phyloP scores from a whole-genome alignment of 2,113 vertebrate genomes.

The Leucosticte australis region DNA sequence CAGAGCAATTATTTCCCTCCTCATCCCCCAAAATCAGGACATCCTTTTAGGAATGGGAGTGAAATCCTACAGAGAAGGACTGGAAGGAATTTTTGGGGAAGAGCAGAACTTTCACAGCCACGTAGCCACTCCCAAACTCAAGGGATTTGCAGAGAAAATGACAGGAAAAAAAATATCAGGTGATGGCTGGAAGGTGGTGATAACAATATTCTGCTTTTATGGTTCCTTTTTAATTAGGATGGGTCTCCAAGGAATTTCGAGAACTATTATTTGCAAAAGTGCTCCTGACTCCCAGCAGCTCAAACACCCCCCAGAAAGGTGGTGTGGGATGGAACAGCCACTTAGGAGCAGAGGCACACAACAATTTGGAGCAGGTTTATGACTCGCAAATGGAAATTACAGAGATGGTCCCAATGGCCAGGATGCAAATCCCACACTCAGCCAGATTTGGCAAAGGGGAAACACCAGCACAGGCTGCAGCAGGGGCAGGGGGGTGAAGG shows the following conservation, averaged over 20 bases:
- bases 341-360: not conserved
- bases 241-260: not conserved
- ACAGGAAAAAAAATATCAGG: not conserved
- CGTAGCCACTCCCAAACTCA: rapidly evolving
- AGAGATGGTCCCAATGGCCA: not conserved
- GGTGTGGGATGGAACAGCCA: not conserved
- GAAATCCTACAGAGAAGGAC: not conserved
- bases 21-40: not conserved
- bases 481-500: not conserved
- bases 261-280: not conserved
- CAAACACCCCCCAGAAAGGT: not conserved
- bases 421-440: constrained; percentile 6
- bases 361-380: not conserved
- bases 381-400: constrained; percentile 39
- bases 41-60: not conserved
- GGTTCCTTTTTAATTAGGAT: constrained; percentile 7
- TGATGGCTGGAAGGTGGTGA: not conserved
- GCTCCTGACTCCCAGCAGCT: not conserved
- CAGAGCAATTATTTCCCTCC: not conserved
- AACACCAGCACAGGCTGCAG: not conserved
- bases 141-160: not conserved
- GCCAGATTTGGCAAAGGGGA: not conserved
- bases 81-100: not conserved
- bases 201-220: not conserved
- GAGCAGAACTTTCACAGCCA: not conserved